A percentile compares a stretch with the other conserved stretches of the same genome.
Conservation (phyloP, 2,888 invertebrate species). For the Papilio protenor region DNA sequence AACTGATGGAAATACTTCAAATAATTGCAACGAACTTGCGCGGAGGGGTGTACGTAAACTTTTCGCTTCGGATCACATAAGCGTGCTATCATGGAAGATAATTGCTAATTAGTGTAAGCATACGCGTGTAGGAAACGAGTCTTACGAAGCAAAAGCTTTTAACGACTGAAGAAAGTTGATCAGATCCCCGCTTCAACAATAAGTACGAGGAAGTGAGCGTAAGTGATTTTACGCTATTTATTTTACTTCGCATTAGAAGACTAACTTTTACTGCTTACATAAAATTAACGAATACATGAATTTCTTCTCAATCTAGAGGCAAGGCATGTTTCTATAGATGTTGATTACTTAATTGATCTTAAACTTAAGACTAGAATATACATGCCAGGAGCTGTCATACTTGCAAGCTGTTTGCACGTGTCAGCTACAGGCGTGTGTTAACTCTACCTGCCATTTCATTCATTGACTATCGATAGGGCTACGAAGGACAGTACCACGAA, state of each 20-base stretch:
- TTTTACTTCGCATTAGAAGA: conserved; percentile 8
- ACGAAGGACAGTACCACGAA: no score
- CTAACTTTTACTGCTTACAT: not conserved
- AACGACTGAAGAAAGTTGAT: conserved; percentile 48
- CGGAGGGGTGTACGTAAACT: conserved; percentile 18
- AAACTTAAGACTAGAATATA: no score
- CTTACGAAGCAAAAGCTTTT: conserved; percentile 63
- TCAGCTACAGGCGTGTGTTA: no score
- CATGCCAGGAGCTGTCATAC: no score
- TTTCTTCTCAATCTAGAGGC: not conserved
- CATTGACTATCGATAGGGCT: no score
- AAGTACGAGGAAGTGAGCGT: conserved; percentile 17
- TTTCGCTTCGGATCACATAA: conserved; percentile 22
- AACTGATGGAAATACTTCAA: not conserved
- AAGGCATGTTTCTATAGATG: not conserved
- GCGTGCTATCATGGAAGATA: conserved; percentile 39
- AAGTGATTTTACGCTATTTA: conserved; percentile 31
- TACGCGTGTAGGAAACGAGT: conserved; percentile 62
- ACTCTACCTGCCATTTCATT: no score
- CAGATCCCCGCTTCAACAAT: conserved; percentile 26
- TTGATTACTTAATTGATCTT: no score
- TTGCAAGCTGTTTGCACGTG: no score
- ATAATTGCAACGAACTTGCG: conserved; percentile 34
- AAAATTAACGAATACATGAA: not conserved
- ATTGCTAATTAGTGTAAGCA: conserved; percentile 46